phyloP scores from a whole-genome alignment of 2,797 vertebrate species.

The Crocodylus rhombifer region DNA sequence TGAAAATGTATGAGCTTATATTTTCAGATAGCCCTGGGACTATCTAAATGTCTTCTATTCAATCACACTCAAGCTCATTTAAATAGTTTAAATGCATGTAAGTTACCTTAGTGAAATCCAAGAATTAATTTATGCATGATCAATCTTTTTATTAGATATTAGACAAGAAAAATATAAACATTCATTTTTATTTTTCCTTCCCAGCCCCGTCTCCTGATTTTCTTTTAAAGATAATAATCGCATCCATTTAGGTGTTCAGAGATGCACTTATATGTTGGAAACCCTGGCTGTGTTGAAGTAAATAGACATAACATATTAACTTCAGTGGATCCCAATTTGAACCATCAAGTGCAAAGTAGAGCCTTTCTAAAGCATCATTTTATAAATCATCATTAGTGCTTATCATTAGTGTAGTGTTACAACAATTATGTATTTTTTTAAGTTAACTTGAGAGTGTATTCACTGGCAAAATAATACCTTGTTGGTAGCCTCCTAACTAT shows the following conservation, averaged over 20 bases:
- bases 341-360: not conserved
- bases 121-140: slow-evolving; percentile 19
- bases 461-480: not conserved
- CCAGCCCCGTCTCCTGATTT: not conserved
- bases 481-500: too few relatives aligned
- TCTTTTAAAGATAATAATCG: not conserved
- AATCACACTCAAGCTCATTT: not conserved
- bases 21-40: slow-evolving; percentile 14
- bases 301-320: not conserved
- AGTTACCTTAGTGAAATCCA: slow-evolving; percentile 19
- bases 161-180: slow-evolving; percentile 16
- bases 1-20: not conserved
- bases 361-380: not conserved
- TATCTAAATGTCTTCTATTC: not conserved
- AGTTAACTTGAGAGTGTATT: not conserved
- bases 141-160: not conserved
- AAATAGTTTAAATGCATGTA: slow-evolving; percentile 38
- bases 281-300: not conserved
- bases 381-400: not conserved
- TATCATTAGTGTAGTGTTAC: too few relatives aligned
- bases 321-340: not conserved
- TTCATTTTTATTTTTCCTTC: not conserved
- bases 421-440: fast-evolving
- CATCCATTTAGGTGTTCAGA: not conserved
- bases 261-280: not conserved